These are phyloP conservation scores for Aproaerema taeniolella DNA, from an alignment of 2,888 invertebrate genomes.

Conservation along the genomic window DNA sequence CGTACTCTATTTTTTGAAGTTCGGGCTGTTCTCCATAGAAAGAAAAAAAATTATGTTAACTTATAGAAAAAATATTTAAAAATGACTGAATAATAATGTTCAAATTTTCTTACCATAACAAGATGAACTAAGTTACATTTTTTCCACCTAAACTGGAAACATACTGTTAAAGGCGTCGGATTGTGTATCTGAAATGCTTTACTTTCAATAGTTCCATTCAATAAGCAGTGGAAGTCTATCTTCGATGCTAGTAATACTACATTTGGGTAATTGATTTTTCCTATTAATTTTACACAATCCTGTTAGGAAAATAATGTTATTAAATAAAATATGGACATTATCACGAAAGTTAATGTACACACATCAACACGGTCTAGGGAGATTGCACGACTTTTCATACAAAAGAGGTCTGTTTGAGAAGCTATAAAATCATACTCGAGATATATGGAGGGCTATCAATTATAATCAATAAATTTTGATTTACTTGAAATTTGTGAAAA, in stretches of 20 bases:
- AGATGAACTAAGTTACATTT: too few relatives aligned
- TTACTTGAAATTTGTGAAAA: too few relatives aligned
- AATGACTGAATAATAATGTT: neutral
- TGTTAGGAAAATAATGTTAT: slow-evolving; percentile 39
- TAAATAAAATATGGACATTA: too few relatives aligned
- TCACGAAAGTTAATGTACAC: too few relatives aligned
- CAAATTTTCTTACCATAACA: slow-evolving; percentile 21
- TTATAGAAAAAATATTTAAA: neutral
- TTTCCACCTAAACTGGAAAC: slow-evolving; percentile 58
- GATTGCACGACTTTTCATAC: too few relatives aligned
- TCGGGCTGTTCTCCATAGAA: neutral
- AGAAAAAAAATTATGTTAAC: neutral
- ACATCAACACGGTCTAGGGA: too few relatives aligned
- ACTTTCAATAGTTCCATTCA: slow-evolving; percentile 54
- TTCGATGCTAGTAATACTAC: slow-evolving; percentile 72
- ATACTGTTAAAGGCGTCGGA: slow-evolving; percentile 54
- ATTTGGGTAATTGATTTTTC: slow-evolving; percentile 83
- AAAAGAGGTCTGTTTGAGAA: too few relatives aligned
- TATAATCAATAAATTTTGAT: too few relatives aligned
- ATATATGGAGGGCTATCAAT: too few relatives aligned
- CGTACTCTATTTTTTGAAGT: neutral
- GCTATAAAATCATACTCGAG: too few relatives aligned
- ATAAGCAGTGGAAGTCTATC: slow-evolving; percentile 80
- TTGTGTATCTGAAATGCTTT: slow-evolving; percentile 63
- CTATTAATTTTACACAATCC: slow-evolving; percentile 80